Evolutionary conservation across 2,888 invertebrate genomes (phyloP), one percentile per base, ranked within the genome.

Genomic region (Odontomyia ornata): DNA sequence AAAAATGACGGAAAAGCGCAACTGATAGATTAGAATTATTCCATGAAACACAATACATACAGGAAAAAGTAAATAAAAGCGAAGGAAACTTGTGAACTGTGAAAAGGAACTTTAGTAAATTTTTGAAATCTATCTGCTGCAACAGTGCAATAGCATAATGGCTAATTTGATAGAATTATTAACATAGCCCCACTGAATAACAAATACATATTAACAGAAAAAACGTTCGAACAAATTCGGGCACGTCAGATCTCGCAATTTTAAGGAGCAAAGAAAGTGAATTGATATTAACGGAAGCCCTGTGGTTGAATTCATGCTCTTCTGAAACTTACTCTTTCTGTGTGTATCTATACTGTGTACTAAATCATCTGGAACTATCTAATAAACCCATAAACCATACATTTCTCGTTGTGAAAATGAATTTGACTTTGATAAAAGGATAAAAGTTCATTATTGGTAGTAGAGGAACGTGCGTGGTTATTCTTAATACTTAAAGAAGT

Each of bases 31-130:
- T 3, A 60, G 18, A 9, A 60, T 60, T n/a, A n/a, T n/a, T n/a
- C n/a, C n/a, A 25, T 60, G 11, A n/a, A 60, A 60, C 4, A 52
- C 52, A n/a, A 60, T 28, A 64, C 21, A 3, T 5, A 27, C 28
- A 64, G n/a, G 64, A 30, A 28, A 64, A 64, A 64, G 23, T 64
- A 64, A 64, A 64, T 64, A 64, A 64, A 64, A 30, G 28, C 64
- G 28, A 64, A 1, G 64, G 64, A 64, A 64, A 64, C 64, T 64
- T 7, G 28, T 1, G 1, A 64, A 64, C 7, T 30, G 30, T 64
- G 28, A 28, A 28, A 64, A 11, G 0, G 11, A 64, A 64, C 64
- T 28, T 15, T 9, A 52, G 4, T 15, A 7, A 52, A 52, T 4
- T 52, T 18, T 52, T 52, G 52, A n/a, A 52, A 18, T 52, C 4